Conservation (phyloP, 2,797 vertebrate genomes). For the Melopsittacus undulatus region DNA sequence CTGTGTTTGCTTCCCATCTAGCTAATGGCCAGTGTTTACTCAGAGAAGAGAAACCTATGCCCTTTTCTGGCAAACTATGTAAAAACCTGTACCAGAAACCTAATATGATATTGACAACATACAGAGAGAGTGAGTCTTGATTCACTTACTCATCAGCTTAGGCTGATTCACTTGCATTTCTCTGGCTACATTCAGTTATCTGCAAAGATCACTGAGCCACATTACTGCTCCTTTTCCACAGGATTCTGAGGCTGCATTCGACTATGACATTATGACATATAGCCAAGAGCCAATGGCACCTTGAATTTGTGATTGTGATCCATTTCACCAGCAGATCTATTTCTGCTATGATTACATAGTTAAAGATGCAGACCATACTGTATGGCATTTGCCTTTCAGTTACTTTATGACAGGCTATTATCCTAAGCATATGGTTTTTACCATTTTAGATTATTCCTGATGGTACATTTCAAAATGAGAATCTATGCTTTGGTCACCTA, state of each 20-base stretch:
- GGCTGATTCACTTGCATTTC: not conserved
- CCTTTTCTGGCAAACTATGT: not conserved
- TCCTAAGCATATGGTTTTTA: not conserved
- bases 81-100: not conserved
- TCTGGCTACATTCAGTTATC: not conserved
- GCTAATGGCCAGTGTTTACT: not conserved
- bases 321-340: not conserved
- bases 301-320: not conserved
- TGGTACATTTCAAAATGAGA: not conserved
- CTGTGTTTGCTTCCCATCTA: not conserved
- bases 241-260: not conserved
- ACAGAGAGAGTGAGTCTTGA: not conserved
- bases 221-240: not conserved
- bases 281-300: not conserved
- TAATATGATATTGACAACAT: not conserved
- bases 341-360: not conserved
- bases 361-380: not conserved
- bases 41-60: not conserved
- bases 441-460: not conserved
- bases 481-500: not conserved
- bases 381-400: not conserved
- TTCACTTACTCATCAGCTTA: not conserved
- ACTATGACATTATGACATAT: not conserved
- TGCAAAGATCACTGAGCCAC: not conserved
- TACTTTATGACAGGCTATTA: not conserved